Percentiles rank a stretch among this genome's conserved stretches.
These are phyloP conservation scores for Thinocorus orbignyianus DNA, from an alignment of 2,113 vertebrate genomes.

Conservation along the genomic window DNA sequence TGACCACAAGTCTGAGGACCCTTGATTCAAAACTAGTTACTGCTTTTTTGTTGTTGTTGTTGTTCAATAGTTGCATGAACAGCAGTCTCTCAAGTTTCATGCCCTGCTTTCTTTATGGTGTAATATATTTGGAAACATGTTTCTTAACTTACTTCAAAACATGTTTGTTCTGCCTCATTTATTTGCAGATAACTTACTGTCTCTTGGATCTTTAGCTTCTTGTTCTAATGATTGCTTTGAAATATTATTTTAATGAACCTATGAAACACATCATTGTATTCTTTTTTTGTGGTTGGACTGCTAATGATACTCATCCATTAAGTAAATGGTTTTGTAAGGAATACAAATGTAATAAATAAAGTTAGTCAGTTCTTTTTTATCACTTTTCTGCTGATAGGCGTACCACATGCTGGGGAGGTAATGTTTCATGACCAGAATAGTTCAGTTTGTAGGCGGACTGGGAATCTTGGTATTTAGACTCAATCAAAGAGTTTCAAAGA, in stretches of 20 bases:
- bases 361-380: constrained; percentile 78
- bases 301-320: constrained; percentile 94
- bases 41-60: background rate
- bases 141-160: constrained; percentile 81
- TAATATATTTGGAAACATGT: constrained; percentile 81
- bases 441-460: constrained; percentile 70
- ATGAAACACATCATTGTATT: constrained; percentile 88
- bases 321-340: constrained; percentile 91
- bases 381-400: constrained; percentile 81
- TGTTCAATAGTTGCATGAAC: constrained; percentile 51
- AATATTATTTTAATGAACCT: constrained; percentile 93
- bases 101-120: constrained; percentile 67
- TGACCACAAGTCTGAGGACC: background rate
- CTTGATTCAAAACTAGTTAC: background rate
- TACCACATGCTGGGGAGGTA: constrained; percentile 77
- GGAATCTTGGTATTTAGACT: constrained; percentile 66
- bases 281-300: constrained; percentile 84
- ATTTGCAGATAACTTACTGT: constrained; percentile 85
- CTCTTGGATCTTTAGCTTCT: constrained; percentile 82
- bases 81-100: constrained; percentile 58
- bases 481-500: constrained; percentile 43
- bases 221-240: constrained; percentile 85
- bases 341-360: constrained; percentile 88
- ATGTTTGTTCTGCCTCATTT: constrained; percentile 88
- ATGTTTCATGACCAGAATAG: constrained; percentile 85